Percentiles rank a stretch among this genome's conserved stretches.
phyloP scores from a whole-genome alignment of 1,140 invertebrate species.

The Drosophila baimaii region DNA sequence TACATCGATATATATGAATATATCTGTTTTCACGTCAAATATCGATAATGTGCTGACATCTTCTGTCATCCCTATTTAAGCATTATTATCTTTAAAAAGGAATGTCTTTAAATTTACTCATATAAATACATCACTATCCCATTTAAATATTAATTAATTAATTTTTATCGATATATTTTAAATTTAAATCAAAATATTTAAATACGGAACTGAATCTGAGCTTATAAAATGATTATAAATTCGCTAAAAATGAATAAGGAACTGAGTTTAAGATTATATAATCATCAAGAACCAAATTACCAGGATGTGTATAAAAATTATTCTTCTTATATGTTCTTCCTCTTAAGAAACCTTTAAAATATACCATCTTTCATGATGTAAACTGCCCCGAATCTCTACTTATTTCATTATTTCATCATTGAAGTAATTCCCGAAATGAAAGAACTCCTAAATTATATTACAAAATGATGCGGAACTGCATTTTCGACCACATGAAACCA shows the following conservation, averaged over 20 bases:
- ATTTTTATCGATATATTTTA: too few species aligned
- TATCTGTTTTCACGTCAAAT: too few species aligned
- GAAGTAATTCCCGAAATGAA: background rate
- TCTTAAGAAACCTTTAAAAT: background rate
- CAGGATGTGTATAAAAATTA: too few species aligned
- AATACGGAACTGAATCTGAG: background rate
- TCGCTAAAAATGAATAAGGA: background rate
- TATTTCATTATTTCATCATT: background rate
- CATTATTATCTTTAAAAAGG: too few species aligned
- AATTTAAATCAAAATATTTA: too few species aligned
- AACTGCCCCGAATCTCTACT: background rate
- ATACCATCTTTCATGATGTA: background rate
- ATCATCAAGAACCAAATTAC: background rate
- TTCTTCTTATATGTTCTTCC: too few species aligned
- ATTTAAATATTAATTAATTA: too few species aligned
- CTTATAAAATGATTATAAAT: background rate
- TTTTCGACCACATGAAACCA: background rate
- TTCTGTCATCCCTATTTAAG: too few species aligned
- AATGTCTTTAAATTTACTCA: too few species aligned
- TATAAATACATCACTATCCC: too few species aligned
- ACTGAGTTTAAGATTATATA: background rate
- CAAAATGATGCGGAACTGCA: conserved; percentile 9
- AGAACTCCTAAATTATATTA: conserved; percentile 3
- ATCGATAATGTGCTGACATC: too few species aligned
- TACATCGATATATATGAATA: too few species aligned